Evolutionary conservation across 2,113 vertebrate species (phyloP).

Genomic region (Thunnus thynnus): DNA sequence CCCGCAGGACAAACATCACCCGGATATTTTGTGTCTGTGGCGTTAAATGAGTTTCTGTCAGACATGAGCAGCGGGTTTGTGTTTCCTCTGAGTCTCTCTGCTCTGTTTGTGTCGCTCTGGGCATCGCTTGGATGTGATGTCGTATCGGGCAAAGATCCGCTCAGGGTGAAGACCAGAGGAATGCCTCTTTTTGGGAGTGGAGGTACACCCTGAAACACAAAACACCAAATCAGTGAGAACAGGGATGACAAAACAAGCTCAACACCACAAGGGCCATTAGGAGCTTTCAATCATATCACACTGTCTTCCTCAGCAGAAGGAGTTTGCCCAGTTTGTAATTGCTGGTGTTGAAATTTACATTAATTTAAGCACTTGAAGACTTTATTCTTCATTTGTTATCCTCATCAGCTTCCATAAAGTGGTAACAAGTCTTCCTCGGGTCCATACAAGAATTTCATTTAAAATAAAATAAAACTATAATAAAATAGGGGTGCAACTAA

Average conservation of each 20-base stretch:
- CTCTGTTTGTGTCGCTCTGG: conserved; percentile 12
- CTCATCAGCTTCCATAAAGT: no score
- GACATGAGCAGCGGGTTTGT: not conserved
- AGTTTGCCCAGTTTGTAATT: no score
- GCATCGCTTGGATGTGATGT: conserved; percentile 11
- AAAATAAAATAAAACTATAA: no score
- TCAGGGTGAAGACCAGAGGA: conserved; percentile 50
- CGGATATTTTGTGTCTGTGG: not conserved
- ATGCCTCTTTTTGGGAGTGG: conserved; percentile 74
- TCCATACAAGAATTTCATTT: no score
- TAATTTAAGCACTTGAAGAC: no score
- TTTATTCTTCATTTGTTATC: no score
- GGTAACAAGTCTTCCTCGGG: no score
- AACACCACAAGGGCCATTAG: not conserved
- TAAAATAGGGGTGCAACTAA: no score
- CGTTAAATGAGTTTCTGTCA: not conserved
- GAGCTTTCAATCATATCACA: no score
- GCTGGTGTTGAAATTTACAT: no score
- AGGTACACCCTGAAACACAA: conserved; percentile 61
- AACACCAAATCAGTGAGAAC: not conserved
- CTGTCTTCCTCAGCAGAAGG: no score
- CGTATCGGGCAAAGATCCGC: conserved; percentile 50
- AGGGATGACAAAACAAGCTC: no score
- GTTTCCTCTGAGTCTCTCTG: conserved; percentile 14
- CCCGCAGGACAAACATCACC: not conserved